Percentiles rank a stretch among this genome's conserved stretches.
These are phyloP conservation scores for Cartodere bifasciata DNA, from an alignment of 2,888 invertebrate genomes.

Conservation along the genomic window DNA sequence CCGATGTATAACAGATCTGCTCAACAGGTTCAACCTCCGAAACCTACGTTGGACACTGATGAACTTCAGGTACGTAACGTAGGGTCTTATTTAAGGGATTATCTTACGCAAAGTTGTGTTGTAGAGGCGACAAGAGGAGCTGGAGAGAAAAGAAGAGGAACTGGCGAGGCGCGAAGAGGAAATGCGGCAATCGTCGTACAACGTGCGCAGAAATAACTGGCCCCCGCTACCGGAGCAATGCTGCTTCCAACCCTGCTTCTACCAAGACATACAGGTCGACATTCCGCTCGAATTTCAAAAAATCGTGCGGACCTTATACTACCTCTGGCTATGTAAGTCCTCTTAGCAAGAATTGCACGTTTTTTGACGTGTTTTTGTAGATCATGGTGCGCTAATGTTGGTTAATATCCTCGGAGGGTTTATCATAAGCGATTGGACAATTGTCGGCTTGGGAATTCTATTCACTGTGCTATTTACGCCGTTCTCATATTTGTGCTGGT, in stretches of 20 bases:
- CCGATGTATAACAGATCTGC: slow-evolving; percentile 52
- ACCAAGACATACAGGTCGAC: slow-evolving; percentile 98
- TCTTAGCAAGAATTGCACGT: background rate
- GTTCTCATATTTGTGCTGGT: slow-evolving; percentile 98
- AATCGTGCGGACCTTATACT: slow-evolving; percentile 87
- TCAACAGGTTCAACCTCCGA: slow-evolving; percentile 42
- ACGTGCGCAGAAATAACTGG: slow-evolving; percentile 87
- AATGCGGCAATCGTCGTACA: slow-evolving; percentile 47
- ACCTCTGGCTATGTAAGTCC: slow-evolving; percentile 96
- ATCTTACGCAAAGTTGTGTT: background rate
- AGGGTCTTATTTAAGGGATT: background rate
- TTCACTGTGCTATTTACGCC: slow-evolving; percentile 88
- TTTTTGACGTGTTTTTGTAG: slow-evolving; percentile 42
- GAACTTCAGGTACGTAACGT: slow-evolving; percentile 69
- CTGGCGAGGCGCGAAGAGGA: slow-evolving; percentile 81
- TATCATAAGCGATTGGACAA: slow-evolving; percentile 57
- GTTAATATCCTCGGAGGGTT: slow-evolving; percentile 80
- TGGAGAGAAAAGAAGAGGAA: slow-evolving; percentile 85
- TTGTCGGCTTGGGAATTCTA: slow-evolving; percentile 80
- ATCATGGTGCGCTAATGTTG: slow-evolving; percentile 75
- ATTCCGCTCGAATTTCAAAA: slow-evolving; percentile 96
- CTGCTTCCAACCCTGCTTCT: slow-evolving; percentile 95
- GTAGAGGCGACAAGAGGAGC: slow-evolving; percentile 74
- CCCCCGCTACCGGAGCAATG: slow-evolving; percentile 90
- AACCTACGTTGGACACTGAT: slow-evolving; percentile 48